Percentiles rank a stretch among this genome's conserved stretches.
Conservation (phyloP, 2,113 vertebrate species). For the Osmerus mordax region DNA sequence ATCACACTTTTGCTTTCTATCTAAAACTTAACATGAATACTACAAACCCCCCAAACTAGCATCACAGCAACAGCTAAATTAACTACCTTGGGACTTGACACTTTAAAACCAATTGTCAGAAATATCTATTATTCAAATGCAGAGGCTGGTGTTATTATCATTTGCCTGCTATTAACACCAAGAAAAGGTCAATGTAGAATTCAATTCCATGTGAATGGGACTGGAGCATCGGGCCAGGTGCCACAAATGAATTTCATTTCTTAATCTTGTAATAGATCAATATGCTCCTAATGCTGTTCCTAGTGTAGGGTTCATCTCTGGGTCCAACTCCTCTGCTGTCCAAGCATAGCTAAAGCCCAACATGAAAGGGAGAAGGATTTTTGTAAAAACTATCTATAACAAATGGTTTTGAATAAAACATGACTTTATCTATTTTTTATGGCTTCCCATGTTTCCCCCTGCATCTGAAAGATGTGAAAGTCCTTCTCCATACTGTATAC, state of each 20-base stretch:
- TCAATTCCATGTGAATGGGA: not conserved
- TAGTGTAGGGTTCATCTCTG: conserved; percentile 15
- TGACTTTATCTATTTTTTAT: conserved; percentile 63
- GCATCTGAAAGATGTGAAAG: conserved; percentile 41
- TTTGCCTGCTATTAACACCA: not conserved
- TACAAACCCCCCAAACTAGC: conserved; percentile 11
- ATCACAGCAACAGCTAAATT: conserved; percentile 23
- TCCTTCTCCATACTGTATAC: conserved; percentile 26
- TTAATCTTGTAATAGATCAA: conserved; percentile 13
- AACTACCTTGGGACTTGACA: not conserved
- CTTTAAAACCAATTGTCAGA: conserved; percentile 6
- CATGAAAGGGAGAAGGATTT: conserved; percentile 45
- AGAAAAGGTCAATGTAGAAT: conserved; percentile 6
- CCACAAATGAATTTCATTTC: not conserved
- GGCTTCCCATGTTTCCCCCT: conserved; percentile 53
- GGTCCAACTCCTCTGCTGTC: too few species aligned
- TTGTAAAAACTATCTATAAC: conserved; percentile 64
- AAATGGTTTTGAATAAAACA: conserved; percentile 68
- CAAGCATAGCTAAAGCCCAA: conserved; percentile 7
- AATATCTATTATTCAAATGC: not conserved
- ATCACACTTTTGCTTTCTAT: too few species aligned
- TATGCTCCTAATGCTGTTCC: conserved; percentile 10
- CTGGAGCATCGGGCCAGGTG: not conserved
- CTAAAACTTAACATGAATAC: too few species aligned
- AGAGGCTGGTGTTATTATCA: not conserved